Base-by-base conservation (phyloP, 1,140 invertebrate species). In the Procambarus virginalis region DNA sequence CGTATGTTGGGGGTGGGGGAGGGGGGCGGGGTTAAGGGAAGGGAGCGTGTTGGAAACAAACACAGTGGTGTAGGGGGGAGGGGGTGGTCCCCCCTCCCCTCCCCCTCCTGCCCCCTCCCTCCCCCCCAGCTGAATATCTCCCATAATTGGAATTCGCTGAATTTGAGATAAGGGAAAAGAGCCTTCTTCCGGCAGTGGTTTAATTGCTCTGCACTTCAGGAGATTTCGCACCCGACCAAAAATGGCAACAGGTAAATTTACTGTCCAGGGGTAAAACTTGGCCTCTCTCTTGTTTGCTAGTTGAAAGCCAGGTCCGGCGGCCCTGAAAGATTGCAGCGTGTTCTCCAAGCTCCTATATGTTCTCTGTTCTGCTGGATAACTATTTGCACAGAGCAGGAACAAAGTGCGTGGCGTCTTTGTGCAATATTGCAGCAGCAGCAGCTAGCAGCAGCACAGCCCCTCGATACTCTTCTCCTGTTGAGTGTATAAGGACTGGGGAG, bases 121-220 rank as follows among this genome's bases (percentile, higher is more conserved):
- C 70, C 58, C n/a, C 48, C 48, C 51, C 10, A 6, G 51, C 73
- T 79, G 48, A 79, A 86, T 86, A 86, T 86, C 84, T 86, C 64
- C 75, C 49, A 78, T 86, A 86, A 86, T 86, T 86, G 84, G 84
- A 86, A 86, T 86, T 86, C 84, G 84, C 84, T 86, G 84, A 86
- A 86, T 86, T 58, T 78, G 76, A 86, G 84, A 86, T 77, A 68
- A 78, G 79, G 68, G 17, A 78, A 86, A 86, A 86, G 84, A 79
- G n/a, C 20, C 20, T 45, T 78, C 75, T 68, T 64, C 58, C 84
- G 75, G 20, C 73, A n/a, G 55, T 48, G 84, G 84, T 78, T 86
- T 86, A 86, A 86, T 86, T 86, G 84, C 84, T 51, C 20, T 78
- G 84, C 84, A 86, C 84, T 86, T 86, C 84, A 86, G n/a, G 79